A percentile compares a stretch with the other conserved stretches of the same genome.
These are phyloP conservation scores for Papilio elwesi DNA, from an alignment of 2,888 invertebrate species.

Conservation along the genomic window DNA sequence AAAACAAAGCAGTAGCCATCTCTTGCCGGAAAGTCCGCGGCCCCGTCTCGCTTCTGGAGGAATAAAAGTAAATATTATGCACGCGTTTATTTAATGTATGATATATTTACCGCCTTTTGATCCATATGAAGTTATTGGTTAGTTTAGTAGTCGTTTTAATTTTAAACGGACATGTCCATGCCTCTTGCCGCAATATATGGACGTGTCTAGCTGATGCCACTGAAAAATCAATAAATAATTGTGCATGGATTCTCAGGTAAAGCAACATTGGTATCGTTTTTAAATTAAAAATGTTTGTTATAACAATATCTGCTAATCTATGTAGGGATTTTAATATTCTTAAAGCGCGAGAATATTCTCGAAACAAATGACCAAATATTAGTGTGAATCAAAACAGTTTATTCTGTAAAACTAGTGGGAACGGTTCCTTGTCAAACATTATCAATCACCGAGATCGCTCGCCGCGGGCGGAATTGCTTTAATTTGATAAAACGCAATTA, in stretches of 20 bases:
- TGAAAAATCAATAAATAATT: too few species aligned
- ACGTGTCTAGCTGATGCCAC: too few species aligned
- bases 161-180: too few species aligned
- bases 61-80: constrained; percentile 43
- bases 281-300: too few species aligned
- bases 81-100: constrained; percentile 1
- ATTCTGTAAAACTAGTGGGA: constrained; percentile 80
- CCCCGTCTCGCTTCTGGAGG: constrained; percentile 46
- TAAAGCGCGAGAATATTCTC: constrained; percentile 31
- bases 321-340: neutral
- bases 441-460: constrained; percentile 74
- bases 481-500: constrained; percentile 85
- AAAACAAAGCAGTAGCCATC: constrained; percentile 29
- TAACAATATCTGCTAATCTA: constrained; percentile 18
- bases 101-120: neutral
- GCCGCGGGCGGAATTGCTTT: constrained; percentile 74
- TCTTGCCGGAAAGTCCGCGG: constrained; percentile 46
- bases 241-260: too few species aligned
- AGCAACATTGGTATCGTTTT: too few species aligned
- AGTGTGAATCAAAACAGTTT: constrained; percentile 81
- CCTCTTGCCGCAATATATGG: too few species aligned
- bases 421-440: constrained; percentile 73
- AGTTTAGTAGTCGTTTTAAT: too few species aligned
- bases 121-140: too few species aligned
- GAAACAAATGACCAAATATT: constrained; percentile 74